Evolutionary conservation across 2,113 vertebrate species (phyloP).

Genomic region (Nicator chloris): DNA sequence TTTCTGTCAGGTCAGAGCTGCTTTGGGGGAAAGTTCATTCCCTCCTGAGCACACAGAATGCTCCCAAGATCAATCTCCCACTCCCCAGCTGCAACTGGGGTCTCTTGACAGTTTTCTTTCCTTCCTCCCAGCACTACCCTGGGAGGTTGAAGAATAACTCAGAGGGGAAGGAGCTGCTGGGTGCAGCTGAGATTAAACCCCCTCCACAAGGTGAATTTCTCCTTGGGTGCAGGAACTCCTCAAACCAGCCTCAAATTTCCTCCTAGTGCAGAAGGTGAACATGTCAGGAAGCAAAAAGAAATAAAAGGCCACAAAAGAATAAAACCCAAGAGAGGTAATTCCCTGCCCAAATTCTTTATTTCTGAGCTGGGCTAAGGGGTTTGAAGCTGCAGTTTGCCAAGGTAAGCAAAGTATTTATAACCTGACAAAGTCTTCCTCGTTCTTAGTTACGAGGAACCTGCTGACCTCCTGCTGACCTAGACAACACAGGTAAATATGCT

Average conservation of each 20-base stretch:
- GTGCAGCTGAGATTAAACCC: neutral
- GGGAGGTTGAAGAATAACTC: neutral
- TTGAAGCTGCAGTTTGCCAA: neutral
- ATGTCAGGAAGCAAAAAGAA: neutral
- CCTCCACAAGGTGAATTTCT: constrained; percentile 18
- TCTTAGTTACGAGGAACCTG: too few relatives aligned
- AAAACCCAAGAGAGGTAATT: neutral
- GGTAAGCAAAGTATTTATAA: constrained; percentile 43
- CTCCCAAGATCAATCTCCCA: neutral
- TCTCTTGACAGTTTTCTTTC: neutral
- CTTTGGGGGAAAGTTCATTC: neutral
- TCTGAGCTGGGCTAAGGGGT: neutral
- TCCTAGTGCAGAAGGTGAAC: neutral
- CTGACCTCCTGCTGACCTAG: constrained; percentile 22
- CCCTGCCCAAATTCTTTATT: neutral
- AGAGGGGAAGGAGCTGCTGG: neutral
- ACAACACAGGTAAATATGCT: neutral
- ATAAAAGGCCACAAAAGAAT: neutral
- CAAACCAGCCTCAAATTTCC: neutral
- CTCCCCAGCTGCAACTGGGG: neutral
- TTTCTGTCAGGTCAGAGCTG: neutral
- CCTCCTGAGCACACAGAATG: neutral
- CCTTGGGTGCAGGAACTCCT: neutral
- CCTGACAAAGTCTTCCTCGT: neutral
- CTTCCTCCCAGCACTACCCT: neutral